These are phyloP conservation scores for Capra hircus DNA, from an alignment of 2,113 vertebrate species.

Conservation along the genomic window DNA sequence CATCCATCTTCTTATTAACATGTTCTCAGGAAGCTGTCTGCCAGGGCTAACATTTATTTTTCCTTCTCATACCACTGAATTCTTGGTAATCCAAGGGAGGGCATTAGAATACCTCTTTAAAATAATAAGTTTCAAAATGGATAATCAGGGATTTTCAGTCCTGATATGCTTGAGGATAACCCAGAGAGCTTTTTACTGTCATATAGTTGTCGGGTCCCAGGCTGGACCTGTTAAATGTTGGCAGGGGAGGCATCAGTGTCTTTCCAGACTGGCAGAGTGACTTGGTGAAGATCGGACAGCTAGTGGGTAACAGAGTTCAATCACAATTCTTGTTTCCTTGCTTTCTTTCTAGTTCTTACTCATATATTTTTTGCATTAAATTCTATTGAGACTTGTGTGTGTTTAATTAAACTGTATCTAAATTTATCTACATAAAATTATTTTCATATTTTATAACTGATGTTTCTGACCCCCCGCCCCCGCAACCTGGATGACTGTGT, in stretches of 20 bases:
- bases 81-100: not conserved
- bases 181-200: not conserved
- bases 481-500: not conserved
- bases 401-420: not conserved
- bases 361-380: not conserved
- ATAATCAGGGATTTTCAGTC: not conserved
- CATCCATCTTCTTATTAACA: not conserved
- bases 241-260: not conserved
- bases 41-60: not conserved
- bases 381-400: not conserved
- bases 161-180: not conserved
- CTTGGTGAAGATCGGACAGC: not conserved
- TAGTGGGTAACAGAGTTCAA: not conserved
- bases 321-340: not conserved
- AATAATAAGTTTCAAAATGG: not conserved
- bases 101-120: not conserved
- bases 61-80: not conserved
- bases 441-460: not conserved
- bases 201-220: not conserved
- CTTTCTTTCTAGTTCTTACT: not conserved
- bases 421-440: not conserved
- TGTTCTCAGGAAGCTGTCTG: not conserved
- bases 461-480: fast-evolving
- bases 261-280: not conserved
- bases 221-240: not conserved